Conservation (phyloP, 2,113 vertebrate genomes). For the Meleagris gallopavo region DNA sequence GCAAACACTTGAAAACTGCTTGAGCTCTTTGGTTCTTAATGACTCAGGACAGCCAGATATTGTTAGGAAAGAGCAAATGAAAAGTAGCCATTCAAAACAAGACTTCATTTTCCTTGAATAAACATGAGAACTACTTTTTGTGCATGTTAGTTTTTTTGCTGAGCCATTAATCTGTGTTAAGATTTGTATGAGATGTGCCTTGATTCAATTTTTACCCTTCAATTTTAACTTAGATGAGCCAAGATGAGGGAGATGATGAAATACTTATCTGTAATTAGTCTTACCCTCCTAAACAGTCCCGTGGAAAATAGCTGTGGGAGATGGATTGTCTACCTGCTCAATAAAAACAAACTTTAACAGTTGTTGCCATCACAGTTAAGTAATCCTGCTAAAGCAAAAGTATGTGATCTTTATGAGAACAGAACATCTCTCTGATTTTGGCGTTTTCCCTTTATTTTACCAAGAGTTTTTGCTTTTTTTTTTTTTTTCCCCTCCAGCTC, state of each 20-base stretch:
- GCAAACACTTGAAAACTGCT: not conserved
- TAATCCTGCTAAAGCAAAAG: slow-evolving; percentile 25
- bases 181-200: not conserved
- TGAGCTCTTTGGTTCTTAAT: not conserved
- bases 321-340: not conserved
- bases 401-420: not conserved
- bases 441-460: too few species aligned
- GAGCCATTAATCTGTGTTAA: not conserved
- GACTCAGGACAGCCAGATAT: not conserved
- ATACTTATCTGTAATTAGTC: not conserved
- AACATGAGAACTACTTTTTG: not conserved
- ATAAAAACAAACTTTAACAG: slow-evolving; percentile 18
- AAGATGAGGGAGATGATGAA: not conserved
- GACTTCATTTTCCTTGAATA: not conserved
- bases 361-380: not conserved
- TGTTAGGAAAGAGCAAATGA: not conserved
- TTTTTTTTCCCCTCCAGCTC: not conserved
- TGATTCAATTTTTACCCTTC: slow-evolving; percentile 1
- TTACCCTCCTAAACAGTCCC: not conserved
- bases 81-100: not conserved
- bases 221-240: not conserved
- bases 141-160: not conserved
- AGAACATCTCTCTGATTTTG: not conserved
- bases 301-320: not conserved
- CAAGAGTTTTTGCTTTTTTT: too few species aligned